A percentile compares a stretch with the other conserved stretches of the same genome.
These are phyloP conservation scores for Fistularia tabacaria DNA, from an alignment of 2,797 vertebrate species.

Conservation along the genomic window DNA sequence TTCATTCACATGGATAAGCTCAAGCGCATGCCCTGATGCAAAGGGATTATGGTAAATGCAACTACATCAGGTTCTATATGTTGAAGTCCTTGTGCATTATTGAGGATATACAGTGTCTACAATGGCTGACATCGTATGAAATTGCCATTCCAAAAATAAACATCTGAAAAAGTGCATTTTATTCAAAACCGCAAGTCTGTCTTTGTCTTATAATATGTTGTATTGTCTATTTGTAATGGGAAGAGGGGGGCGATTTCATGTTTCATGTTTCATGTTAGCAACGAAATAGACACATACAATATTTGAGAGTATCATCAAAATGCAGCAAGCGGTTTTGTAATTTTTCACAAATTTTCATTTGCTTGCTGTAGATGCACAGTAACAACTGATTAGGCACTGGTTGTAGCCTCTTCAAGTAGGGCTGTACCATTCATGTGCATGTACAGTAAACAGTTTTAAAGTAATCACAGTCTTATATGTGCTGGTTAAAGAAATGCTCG, in stretches of 20 bases:
- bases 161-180: constrained; percentile 31
- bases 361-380: constrained; percentile 33
- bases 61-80: constrained; percentile 31
- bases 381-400: constrained; percentile 50
- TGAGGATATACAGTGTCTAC: constrained; percentile 34
- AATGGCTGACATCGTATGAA: constrained; percentile 46
- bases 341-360: constrained; percentile 26
- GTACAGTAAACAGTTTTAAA: constrained; percentile 52
- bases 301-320: constrained; percentile 23
- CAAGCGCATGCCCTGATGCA: constrained; percentile 46
- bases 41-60: constrained; percentile 20
- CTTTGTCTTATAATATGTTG: neutral
- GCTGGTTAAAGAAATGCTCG: constrained; percentile 53
- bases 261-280: no score
- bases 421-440: constrained; percentile 40
- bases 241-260: no score
- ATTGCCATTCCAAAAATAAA: constrained; percentile 35
- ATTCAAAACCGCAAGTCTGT: neutral
- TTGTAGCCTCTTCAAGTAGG: constrained; percentile 38
- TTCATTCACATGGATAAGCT: constrained; percentile 24
- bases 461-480: constrained; percentile 55
- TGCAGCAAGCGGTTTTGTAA: constrained; percentile 33
- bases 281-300: neutral
- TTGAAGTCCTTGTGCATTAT: constrained; percentile 24
- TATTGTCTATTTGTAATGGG: no score